Evolutionary conservation across 2,888 invertebrate genomes (phyloP).

Genomic region (Heliconius charithonia): DNA sequence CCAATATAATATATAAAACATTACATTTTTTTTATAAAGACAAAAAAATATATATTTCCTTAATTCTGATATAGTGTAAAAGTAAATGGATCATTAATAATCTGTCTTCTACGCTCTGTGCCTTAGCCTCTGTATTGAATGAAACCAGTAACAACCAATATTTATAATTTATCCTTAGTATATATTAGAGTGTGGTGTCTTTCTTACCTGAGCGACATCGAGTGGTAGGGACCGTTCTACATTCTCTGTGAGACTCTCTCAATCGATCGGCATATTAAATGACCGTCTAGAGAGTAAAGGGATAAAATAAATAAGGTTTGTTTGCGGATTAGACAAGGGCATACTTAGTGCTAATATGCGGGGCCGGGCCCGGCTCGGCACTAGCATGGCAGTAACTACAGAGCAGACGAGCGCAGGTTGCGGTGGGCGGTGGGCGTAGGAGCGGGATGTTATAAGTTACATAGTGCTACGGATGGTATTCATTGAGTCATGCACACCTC

Average conservation of each 20-base stretch:
- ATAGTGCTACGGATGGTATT: slow-evolving; percentile 85
- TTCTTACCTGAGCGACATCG: slow-evolving; percentile 82
- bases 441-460: slow-evolving; percentile 87
- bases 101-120: background rate
- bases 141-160: slow-evolving; percentile 3
- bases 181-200: slow-evolving; percentile 59
- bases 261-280: slow-evolving; percentile 85
- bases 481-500: slow-evolving; percentile 98
- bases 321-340: slow-evolving; percentile 77
- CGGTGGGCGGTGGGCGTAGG: slow-evolving; percentile 82
- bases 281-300: slow-evolving; percentile 88
- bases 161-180: slow-evolving; percentile 29
- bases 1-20: background rate
- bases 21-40: background rate
- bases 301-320: slow-evolving; percentile 85
- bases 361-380: slow-evolving; percentile 60
- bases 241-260: slow-evolving; percentile 84
- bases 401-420: slow-evolving; percentile 83
- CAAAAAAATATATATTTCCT: background rate
- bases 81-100: background rate
- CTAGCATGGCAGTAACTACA: slow-evolving; percentile 83
- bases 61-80: background rate
- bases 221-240: slow-evolving; percentile 83
- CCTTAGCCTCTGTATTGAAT: background rate
- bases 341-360: slow-evolving; percentile 77